These are phyloP conservation scores for Aporrectodea caliginosa DNA, from an alignment of 1,140 invertebrate genomes.

Conservation along the genomic window DNA sequence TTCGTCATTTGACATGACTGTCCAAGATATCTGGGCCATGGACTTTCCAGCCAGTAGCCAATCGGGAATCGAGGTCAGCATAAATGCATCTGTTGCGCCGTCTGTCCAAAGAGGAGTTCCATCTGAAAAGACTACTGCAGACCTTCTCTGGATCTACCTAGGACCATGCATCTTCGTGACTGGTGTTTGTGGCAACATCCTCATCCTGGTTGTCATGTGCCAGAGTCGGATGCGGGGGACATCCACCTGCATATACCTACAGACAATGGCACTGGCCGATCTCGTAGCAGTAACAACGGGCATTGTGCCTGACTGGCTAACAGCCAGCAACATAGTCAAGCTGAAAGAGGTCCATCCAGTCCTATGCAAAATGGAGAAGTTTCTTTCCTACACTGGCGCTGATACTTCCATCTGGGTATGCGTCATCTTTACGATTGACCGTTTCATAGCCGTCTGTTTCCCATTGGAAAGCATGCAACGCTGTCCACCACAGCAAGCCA, in stretches of 20 bases:
- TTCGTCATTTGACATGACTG: too few relatives aligned
- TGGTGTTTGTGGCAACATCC: slow-evolving; percentile 27
- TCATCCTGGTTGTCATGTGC: slow-evolving; percentile 30
- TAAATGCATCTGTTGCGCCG: neutral
- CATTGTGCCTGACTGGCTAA: slow-evolving; percentile 32
- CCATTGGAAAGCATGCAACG: slow-evolving; percentile 29
- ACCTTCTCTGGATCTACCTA: slow-evolving; percentile 26
- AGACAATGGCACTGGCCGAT: slow-evolving; percentile 28
- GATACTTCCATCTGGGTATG: slow-evolving; percentile 37
- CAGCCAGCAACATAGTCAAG: slow-evolving; percentile 13
- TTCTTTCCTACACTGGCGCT: slow-evolving; percentile 29
- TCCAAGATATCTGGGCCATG: too few relatives aligned
- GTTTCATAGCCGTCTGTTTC: slow-evolving; percentile 36
- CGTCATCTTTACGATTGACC: slow-evolving; percentile 36
- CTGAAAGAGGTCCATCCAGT: slow-evolving; percentile 25
- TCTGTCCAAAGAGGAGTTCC: neutral
- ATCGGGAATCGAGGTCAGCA: too few relatives aligned
- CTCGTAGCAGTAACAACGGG: slow-evolving; percentile 22
- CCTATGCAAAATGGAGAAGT: slow-evolving; percentile 36
- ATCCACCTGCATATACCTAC: slow-evolving; percentile 26
- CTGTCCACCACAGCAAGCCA: slow-evolving; percentile 2
- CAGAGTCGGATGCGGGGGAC: slow-evolving; percentile 28
- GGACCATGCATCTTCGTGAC: slow-evolving; percentile 27
- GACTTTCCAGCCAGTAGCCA: too few relatives aligned
- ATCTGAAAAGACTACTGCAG: neutral